Percentiles rank a stretch among this genome's conserved stretches.
Evolutionary conservation across 2,797 vertebrate genomes (phyloP).

Genomic region (Capromys pilorides): DNA sequence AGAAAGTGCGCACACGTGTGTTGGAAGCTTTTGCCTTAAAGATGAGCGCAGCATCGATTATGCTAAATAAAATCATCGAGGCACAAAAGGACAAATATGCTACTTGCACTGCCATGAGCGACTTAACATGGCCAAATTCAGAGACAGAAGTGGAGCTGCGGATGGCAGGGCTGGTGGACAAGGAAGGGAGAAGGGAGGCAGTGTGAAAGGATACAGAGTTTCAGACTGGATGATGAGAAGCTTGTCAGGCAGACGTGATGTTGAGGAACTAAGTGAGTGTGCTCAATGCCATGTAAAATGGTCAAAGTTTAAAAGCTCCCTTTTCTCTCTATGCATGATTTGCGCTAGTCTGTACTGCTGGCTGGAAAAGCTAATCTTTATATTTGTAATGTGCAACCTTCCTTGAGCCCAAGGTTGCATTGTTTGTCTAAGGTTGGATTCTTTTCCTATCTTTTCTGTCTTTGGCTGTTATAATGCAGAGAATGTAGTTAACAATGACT

Average conservation of each 20-base stretch:
- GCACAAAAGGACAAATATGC: neutral
- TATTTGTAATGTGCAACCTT: neutral
- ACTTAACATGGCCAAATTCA: neutral
- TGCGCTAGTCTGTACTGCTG: neutral
- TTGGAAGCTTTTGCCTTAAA: neutral
- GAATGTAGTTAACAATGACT: neutral
- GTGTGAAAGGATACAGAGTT: neutral
- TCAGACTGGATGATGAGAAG: neutral
- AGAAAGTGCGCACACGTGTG: neutral
- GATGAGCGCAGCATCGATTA: neutral
- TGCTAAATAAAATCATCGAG: neutral
- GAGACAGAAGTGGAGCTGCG: neutral
- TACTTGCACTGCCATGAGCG: neutral
- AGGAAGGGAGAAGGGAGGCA: too few relatives aligned
- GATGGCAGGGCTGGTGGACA: too few relatives aligned
- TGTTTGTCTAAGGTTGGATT: neutral
- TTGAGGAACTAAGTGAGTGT: neutral
- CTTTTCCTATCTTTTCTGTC: neutral
- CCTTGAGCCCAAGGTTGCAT: neutral
- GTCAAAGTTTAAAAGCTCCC: neutral
- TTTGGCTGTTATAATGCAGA: neutral
- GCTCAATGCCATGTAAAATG: neutral
- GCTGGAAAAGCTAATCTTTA: neutral
- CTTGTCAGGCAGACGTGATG: neutral
- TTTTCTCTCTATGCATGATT: neutral